Evolutionary conservation across 1,140 invertebrate genomes (phyloP), one percentile per base, ranked within the genome.

Genomic region (Drosophila jambulina): DNA sequence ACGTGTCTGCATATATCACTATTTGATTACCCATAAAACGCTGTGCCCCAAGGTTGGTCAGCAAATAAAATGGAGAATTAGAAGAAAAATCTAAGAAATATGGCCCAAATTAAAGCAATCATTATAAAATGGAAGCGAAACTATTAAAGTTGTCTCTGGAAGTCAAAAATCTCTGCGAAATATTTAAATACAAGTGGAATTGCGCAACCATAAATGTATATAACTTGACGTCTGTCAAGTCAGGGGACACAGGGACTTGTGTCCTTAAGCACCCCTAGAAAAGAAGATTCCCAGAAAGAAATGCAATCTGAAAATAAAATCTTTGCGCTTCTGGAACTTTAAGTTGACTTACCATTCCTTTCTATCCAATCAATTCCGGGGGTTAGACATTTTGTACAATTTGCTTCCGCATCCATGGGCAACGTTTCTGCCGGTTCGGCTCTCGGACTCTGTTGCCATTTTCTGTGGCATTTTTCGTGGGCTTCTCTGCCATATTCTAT

Each of bases 401-500:
- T 70, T 54, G 56, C 70, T 74, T 74, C 70, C 70, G 70, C 70
- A 60, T 74, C 70, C 34, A 71, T 71, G 32, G 70, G 61, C 45
- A 67, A 42, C 32, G 56, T 65, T 68, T 68, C 40, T 64, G 32
- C 13, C 27, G 27, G 32, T 67, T 71, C 57, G 23, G 21, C 51
- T 23, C 2, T 38, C 29, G 29, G 54, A 48, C 48, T 49, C 43
- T 36, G 19, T 58, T 51, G 70, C 48, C 64, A 54, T 36, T 74
- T 63, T 78, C n/a, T 61, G 15, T 58, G 45, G 19, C 57, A n/a
- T 40, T 51, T 51, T 38, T 49, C 29, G 43, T 70, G 27, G 32
- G 34, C 56, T 57, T 58, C 43, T 48, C 48, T 63, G 40, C 23
- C 43, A 45, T 61, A 68, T 56, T 69, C 67, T 69, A 54, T 38